Percentiles rank a stretch among this genome's conserved stretches.
phyloP scores from a whole-genome alignment of 2,888 invertebrate genomes.

The Chalcosyrphus nemorum region DNA sequence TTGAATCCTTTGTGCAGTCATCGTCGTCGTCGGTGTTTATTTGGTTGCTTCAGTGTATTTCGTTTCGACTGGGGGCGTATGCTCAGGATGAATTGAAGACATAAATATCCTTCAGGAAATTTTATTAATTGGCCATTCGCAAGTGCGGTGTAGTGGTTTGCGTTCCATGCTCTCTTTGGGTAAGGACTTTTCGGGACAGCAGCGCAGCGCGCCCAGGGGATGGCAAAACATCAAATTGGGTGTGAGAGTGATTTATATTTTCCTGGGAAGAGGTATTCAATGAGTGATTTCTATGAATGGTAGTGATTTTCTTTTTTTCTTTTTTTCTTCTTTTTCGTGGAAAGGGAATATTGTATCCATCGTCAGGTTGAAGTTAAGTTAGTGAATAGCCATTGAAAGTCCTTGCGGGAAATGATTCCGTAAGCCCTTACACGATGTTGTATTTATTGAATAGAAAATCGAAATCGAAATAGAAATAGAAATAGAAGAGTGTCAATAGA shows the following conservation, averaged over 20 bases:
- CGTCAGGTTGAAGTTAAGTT: neutral
- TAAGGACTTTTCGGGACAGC: no score
- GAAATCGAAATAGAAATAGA: neutral
- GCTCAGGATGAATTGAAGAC: constrained; percentile 58
- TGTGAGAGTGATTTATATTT: constrained; percentile 56
- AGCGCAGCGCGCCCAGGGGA: neutral
- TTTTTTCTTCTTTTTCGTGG: neutral
- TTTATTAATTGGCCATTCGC: constrained; percentile 69
- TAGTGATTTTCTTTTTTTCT: constrained; percentile 18
- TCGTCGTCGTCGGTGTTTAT: constrained; percentile 42
- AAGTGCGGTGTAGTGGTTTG: constrained; percentile 62
- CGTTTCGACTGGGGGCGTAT: constrained; percentile 10
- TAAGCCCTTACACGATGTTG: neutral
- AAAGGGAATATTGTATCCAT: neutral
- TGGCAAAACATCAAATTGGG: constrained; percentile 56
- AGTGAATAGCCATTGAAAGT: neutral
- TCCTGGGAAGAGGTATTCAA: constrained; percentile 32
- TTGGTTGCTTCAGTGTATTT: constrained; percentile 35
- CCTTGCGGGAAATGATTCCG: neutral
- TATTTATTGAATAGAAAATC: neutral
- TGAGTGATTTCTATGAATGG: constrained; percentile 43
- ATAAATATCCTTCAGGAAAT: constrained; percentile 71
- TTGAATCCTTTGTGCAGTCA: constrained; percentile 68
- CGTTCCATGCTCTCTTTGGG: no score
- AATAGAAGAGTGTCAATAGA: neutral